Percentiles rank a stretch among this genome's conserved stretches.
Evolutionary conservation across 2,888 invertebrate species (phyloP).

Genomic region (Xestobium rufovillosum): DNA sequence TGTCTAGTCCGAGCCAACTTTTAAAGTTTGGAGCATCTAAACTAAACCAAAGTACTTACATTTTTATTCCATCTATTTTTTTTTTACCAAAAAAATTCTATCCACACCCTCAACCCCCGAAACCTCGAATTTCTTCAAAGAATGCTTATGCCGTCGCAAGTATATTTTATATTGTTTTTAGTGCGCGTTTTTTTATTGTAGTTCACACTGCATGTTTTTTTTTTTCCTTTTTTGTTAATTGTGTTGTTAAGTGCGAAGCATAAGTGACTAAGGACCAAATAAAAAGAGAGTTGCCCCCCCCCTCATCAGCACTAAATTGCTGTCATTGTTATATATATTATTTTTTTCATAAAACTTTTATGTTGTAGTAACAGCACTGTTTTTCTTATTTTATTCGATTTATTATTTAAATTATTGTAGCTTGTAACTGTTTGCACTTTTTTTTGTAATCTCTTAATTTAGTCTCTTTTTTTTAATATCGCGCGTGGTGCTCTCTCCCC

Average conservation of each 20-base stretch:
- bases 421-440: too few relatives aligned
- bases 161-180: conserved; percentile 29
- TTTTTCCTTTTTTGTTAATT: conserved; percentile 33
- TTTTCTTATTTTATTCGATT: conserved; percentile 12
- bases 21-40: background rate
- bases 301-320: conserved; percentile 25
- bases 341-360: conserved; percentile 18
- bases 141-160: conserved; percentile 31
- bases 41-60: background rate
- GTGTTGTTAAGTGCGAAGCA: conserved; percentile 37
- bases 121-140: background rate
- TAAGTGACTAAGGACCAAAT: conserved; percentile 24
- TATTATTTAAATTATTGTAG: background rate
- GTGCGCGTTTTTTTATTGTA: conserved; percentile 21
- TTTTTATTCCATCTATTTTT: too few relatives aligned
- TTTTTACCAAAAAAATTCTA: too few relatives aligned
- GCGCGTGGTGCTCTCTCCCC: too few relatives aligned
- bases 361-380: conserved; percentile 24
- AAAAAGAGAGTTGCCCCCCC: conserved; percentile 25
- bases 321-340: conserved; percentile 27
- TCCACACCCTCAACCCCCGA: too few relatives aligned
- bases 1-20: conserved; percentile 2
- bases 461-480: too few relatives aligned
- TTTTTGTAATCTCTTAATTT: too few relatives aligned
- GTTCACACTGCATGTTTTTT: conserved; percentile 18